Evolutionary conservation across 2,888 invertebrate genomes (phyloP).

Genomic region (Aethes cnicana): DNA sequence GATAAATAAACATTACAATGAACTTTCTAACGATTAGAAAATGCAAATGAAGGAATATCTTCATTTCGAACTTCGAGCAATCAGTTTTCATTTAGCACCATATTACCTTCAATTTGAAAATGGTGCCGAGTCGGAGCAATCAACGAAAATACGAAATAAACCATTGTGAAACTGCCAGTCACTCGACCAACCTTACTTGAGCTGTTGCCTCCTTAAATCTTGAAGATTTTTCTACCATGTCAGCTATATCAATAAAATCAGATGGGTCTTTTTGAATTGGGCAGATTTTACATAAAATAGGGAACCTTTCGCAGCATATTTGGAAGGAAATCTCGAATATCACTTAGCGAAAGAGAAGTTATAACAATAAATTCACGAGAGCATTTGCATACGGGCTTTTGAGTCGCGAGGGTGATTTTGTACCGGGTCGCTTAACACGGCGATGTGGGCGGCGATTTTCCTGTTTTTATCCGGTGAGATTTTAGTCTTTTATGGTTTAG

Average conservation of each 20-base stretch:
- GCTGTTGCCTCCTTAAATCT: conserved; percentile 30
- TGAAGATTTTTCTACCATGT: conserved; percentile 23
- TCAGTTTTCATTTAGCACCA: conserved; percentile 50
- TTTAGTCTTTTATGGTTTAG: conserved; percentile 15
- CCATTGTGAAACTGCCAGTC: conserved; percentile 47
- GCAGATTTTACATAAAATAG: conserved; percentile 48
- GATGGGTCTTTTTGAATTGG: conserved; percentile 43
- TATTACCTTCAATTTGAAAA: conserved; percentile 57
- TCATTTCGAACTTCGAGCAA: conserved; percentile 38
- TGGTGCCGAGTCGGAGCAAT: conserved; percentile 50
- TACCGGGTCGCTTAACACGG: conserved; percentile 68
- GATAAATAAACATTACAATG: conserved; percentile 6
- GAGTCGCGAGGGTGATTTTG: conserved; percentile 57
- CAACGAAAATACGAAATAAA: conserved; percentile 60
- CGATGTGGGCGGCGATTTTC: conserved; percentile 52
- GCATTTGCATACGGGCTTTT: conserved; percentile 71
- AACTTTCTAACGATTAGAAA: conserved; percentile 5
- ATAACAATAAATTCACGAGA: conserved; percentile 76
- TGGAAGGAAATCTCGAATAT: conserved; percentile 70
- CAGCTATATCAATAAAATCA: conserved; percentile 31
- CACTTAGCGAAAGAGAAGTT: conserved; percentile 72
- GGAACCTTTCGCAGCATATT: conserved; percentile 63
- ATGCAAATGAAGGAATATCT: conserved; percentile 33
- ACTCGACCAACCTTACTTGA: conserved; percentile 42
- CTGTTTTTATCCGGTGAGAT: conserved; percentile 41